phyloP scores from a whole-genome alignment of 2,888 invertebrate species.

The Drosophila robusta region DNA sequence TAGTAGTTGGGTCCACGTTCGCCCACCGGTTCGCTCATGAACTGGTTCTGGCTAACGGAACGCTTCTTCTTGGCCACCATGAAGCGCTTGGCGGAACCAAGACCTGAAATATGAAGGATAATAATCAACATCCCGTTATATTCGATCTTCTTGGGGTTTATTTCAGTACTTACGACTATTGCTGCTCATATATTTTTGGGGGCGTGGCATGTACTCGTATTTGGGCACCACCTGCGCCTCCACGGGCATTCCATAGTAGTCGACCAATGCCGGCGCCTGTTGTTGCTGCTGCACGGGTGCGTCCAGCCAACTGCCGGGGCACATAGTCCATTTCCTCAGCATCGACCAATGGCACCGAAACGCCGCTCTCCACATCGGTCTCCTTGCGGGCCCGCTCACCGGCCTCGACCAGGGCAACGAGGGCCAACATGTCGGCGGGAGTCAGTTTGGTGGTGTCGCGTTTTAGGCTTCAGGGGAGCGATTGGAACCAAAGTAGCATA shows the following conservation, averaged over 20 bases:
- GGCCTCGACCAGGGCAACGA: conserved; percentile 84
- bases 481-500: not conserved
- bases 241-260: conserved; percentile 82
- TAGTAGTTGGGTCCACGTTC: conserved; percentile 78
- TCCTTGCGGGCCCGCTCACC: conserved; percentile 84
- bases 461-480: conserved; percentile 69
- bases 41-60: conserved; percentile 79
- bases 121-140: not conserved
- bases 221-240: conserved; percentile 82
- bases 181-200: conserved; percentile 77
- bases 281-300: conserved; percentile 47
- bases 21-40: conserved; percentile 73
- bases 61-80: conserved; percentile 85
- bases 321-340: conserved; percentile 69
- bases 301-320: conserved; percentile 81
- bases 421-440: conserved; percentile 84
- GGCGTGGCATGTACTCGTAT: conserved; percentile 82
- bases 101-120: conserved; percentile 55
- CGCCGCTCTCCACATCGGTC: conserved; percentile 68
- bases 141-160: not conserved
- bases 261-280: conserved; percentile 73
- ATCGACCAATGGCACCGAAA: conserved; percentile 62
- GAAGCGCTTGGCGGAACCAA: conserved; percentile 81
- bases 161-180: conserved; percentile 80
- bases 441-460: conserved; percentile 84